phyloP scores from a whole-genome alignment of 2,113 vertebrate species.

The Pituophis catenifer region DNA sequence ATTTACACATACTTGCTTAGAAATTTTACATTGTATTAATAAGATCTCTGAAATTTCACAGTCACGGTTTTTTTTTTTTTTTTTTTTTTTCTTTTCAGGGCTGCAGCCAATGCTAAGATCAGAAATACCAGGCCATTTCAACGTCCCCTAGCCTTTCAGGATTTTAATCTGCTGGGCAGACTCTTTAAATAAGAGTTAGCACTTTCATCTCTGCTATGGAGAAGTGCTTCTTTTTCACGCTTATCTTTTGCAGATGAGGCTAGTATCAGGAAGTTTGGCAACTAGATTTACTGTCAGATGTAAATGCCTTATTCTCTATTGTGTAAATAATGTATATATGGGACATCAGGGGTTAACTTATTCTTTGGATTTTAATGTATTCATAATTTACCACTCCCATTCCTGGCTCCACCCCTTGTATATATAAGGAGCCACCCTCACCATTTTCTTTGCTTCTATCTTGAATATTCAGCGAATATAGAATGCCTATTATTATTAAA shows the following conservation, averaged over 20 bases:
- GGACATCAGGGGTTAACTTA: too few relatives aligned
- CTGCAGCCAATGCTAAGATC: not conserved
- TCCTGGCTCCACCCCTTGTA: too few relatives aligned
- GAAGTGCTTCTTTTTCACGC: not conserved
- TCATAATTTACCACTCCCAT: too few relatives aligned
- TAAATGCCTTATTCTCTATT: too few relatives aligned
- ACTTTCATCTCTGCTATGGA: not conserved
- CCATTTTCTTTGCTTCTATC: too few relatives aligned
- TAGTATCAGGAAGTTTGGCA: constrained; percentile 71
- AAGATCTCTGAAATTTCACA: not conserved
- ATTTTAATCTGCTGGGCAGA: constrained; percentile 37
- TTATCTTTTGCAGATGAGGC: constrained; percentile 53
- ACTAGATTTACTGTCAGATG: constrained; percentile 47
- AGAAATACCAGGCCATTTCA: not conserved
- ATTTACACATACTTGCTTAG: not conserved
- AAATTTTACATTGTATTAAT: not conserved
- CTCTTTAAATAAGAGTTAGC: constrained; percentile 31
- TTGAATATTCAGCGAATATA: too few relatives aligned
- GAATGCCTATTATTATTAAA: too few relatives aligned
- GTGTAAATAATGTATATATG: too few relatives aligned
- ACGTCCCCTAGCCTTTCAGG: not conserved
- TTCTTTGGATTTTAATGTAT: too few relatives aligned
- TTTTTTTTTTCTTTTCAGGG: not conserved
- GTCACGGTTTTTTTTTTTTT: not conserved
- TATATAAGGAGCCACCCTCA: too few relatives aligned